Evolutionary conservation across 2,888 invertebrate genomes (phyloP).

Genomic region (Lasioglossum morio): DNA sequence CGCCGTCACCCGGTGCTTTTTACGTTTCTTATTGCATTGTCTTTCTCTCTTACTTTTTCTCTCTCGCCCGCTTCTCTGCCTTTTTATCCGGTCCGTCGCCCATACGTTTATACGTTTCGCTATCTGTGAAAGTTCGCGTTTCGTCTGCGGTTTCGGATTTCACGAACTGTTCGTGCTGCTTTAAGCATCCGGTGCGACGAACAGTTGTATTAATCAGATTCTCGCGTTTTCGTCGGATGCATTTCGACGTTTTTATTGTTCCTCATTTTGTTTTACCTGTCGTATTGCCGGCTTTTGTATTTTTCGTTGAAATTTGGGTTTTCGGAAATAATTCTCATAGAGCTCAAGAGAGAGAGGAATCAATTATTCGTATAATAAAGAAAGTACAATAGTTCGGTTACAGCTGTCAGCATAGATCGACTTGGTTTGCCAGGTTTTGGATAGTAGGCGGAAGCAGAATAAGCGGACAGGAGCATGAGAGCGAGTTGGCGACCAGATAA

Average conservation of each 20-base stretch:
- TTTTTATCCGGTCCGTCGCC: not conserved
- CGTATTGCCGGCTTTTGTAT: not conserved
- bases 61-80: not conserved
- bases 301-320: not conserved
- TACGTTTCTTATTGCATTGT: not conserved
- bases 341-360: not conserved
- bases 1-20: not conserved
- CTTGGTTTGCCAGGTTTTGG: conserved; percentile 37
- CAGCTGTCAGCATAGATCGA: conserved; percentile 45
- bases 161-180: not conserved
- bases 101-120: conserved; percentile 24
- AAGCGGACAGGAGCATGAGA: conserved; percentile 34
- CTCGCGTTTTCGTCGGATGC: not conserved
- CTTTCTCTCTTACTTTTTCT: not conserved
- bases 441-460: conserved; percentile 34
- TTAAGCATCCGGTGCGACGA: conserved; percentile 1
- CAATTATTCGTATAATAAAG: too few species aligned
- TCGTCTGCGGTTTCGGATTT: conserved; percentile 9
- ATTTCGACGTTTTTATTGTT: not conserved
- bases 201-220: conserved; percentile 30
- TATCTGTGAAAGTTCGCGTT: conserved; percentile 8
- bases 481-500: conserved; percentile 69
- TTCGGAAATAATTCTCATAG: not conserved
- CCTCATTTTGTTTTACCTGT: not conserved
- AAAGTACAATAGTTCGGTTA: too few species aligned